Evolutionary conservation across 1,140 invertebrate genomes (phyloP), one percentile per base, ranked within the genome.

Genomic region (Aphis craccivora): DNA sequence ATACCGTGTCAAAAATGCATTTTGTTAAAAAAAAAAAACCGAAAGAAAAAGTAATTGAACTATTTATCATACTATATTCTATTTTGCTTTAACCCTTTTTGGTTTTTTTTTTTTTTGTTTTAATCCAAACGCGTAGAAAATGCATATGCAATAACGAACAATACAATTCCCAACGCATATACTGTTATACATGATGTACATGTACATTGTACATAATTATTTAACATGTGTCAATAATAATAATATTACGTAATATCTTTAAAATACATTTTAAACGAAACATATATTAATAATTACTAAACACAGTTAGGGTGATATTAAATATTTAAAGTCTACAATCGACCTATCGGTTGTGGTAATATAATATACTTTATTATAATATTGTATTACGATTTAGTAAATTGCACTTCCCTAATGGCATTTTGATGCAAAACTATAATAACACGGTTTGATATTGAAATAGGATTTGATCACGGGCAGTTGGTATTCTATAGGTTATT

Each of bases 41-140:
- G 60, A 30, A 35, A 35, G 8, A 90, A 55, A 51, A 53, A 89
- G 14, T 53, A 89, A n/a, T 53, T 53, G 45, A 48, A 89, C 48
- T 35, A 48, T 89, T 89, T 23, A 89, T 89, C 43, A 89, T 89
- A 89, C 23, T 86, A 53, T 35, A 89, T 89, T 51, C 43, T 89
- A 89, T 53, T 89, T 89, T 86, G 48, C 43, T 89, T 89, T 53
- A 35, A 51, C 87, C 87, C 51, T 76, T 55, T 37, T 53, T 25
- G n/a, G 53, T 43, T 37, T 11, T n/a, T 9, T n/a, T 84, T 20
- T 88, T 37, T n/a, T 88, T 87, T 45, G 14, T n/a, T 0, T 30
- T 88, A 30, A 2, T 35, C 8, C n/a, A 1, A 4, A 51, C 14
- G n/a, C 25, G 87, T 45, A 37, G 18, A 51, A 86, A 48, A 51